Base-by-base conservation (phyloP, 2,797 vertebrate species). In the Hyperoplus immaculatus region DNA sequence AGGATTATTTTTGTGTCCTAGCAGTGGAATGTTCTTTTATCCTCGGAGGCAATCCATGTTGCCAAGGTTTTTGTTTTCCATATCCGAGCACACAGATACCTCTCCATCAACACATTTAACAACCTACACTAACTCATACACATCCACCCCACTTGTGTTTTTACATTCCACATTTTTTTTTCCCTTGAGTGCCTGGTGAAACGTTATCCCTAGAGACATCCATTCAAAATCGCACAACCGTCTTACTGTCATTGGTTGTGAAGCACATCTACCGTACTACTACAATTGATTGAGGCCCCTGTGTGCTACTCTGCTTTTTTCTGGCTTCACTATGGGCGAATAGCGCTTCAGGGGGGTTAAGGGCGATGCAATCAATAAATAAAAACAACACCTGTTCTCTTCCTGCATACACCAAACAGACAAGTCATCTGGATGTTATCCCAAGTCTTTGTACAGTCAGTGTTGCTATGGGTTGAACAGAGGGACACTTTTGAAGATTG, bases 311-410 rank as follows among this genome's bases (percentile, higher is more conserved):
- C 13, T 16, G 29, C 16, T 13, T 41, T 51, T 54, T 64, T 69
- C 39, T 6, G 4, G 36, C 64, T 69, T 59, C 38, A 63, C 14
- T 46, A 14, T 4, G 16, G 15, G 9, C 18, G 16, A 38, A n/a
- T 45, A 14, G 13, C 1, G n/a, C 50, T 54, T 68, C 47, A 56
- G 38, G 41, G 38, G 57, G 8, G 21, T 1, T 55, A 15, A 18
- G 16, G 41, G 18, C 46, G 57, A 71, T 57, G 21, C 15, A 71
- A 41, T 45, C 1, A 62, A 46, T 57, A 64, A 55, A 58, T 63
- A 42, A 56, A 45, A 47, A 63, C 14, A 69, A 55, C 11, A 77
- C n/a, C n/a, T 53, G 15, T 21, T 62, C 11, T 45, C 50, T 64
- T 78, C 60, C 29, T 58, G n/a, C 61, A 56, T 46, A 36, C 29